Evolutionary conservation across 2,797 vertebrate genomes (phyloP).

Genomic region (Gymnocypris eckloni): DNA sequence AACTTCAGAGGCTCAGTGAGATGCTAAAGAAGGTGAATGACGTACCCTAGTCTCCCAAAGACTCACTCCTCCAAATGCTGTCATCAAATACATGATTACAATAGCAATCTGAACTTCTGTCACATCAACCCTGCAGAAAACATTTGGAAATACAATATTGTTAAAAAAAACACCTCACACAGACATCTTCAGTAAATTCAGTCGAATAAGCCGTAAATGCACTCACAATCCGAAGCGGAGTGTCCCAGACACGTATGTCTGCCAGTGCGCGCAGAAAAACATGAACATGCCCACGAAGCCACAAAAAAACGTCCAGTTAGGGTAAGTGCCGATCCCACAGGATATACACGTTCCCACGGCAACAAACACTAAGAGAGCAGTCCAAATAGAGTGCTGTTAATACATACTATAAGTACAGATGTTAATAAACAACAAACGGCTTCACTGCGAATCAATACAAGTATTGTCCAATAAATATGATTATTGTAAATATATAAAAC

Average conservation of each 20-base stretch:
- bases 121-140: slow-evolving; percentile 86
- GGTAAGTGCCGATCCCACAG: slow-evolving; percentile 84
- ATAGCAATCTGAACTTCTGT: slow-evolving; percentile 94
- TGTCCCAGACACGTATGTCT: slow-evolving; percentile 96
- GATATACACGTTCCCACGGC: slow-evolving; percentile 89
- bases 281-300: slow-evolving; percentile 95
- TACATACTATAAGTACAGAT: background rate
- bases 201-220: background rate
- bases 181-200: background rate
- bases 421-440: background rate
- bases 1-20: background rate
- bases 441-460: background rate
- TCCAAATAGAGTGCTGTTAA: background rate
- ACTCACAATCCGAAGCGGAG: slow-evolving; percentile 95
- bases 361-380: slow-evolving; percentile 85
- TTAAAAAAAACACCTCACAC: background rate
- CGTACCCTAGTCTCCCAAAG: slow-evolving; percentile 89
- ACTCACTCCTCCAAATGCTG: slow-evolving; percentile 85
- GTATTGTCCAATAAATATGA: background rate
- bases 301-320: slow-evolving; percentile 94
- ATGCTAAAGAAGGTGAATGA: background rate
- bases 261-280: slow-evolving; percentile 99
- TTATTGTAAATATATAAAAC: background rate
- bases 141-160: background rate
- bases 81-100: slow-evolving; percentile 85